These are phyloP conservation scores for Perca schrenkii DNA, from an alignment of 2,113 vertebrate species.

Conservation along the genomic window DNA sequence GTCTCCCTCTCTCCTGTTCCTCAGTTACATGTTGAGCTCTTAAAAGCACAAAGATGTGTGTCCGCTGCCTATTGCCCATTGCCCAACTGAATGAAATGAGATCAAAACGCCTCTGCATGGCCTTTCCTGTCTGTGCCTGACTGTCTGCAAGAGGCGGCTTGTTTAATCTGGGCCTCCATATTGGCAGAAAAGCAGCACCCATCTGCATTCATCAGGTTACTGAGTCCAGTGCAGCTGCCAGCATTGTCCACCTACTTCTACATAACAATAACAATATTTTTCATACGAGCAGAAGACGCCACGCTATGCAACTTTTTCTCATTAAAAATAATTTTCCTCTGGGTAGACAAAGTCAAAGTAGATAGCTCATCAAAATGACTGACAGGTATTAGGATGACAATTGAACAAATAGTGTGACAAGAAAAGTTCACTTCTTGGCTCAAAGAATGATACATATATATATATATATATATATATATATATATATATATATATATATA, in stretches of 20 bases:
- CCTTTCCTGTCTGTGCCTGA: constrained; percentile 6
- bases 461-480: too few species aligned
- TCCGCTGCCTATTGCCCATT: constrained; percentile 3
- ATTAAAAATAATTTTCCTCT: constrained; percentile 19
- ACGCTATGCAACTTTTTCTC: neutral
- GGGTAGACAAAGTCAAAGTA: neutral
- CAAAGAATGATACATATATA: neutral
- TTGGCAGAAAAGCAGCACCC: constrained; percentile 20
- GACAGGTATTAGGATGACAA: constrained; percentile 15
- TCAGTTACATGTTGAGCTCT: constrained; percentile 4
- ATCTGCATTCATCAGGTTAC: constrained; percentile 45
- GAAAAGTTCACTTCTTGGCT: neutral
- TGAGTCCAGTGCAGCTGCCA: neutral
- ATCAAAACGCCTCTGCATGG: constrained; percentile 2
- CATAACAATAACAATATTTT: constrained; percentile 1
- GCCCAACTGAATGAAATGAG: constrained; percentile 27
- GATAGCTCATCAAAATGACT: constrained; percentile 23
- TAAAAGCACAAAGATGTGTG: neutral
- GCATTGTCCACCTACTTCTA: neutral
- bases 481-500: too few species aligned
- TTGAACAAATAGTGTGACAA: neutral
- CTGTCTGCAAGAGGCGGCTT: constrained; percentile 13
- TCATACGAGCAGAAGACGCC: neutral
- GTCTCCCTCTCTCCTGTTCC: neutral
- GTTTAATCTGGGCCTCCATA: constrained; percentile 29